A percentile compares a stretch with the other conserved stretches of the same genome.
Evolutionary conservation across 2,888 invertebrate genomes (phyloP).

Genomic region (Chesias legatella): DNA sequence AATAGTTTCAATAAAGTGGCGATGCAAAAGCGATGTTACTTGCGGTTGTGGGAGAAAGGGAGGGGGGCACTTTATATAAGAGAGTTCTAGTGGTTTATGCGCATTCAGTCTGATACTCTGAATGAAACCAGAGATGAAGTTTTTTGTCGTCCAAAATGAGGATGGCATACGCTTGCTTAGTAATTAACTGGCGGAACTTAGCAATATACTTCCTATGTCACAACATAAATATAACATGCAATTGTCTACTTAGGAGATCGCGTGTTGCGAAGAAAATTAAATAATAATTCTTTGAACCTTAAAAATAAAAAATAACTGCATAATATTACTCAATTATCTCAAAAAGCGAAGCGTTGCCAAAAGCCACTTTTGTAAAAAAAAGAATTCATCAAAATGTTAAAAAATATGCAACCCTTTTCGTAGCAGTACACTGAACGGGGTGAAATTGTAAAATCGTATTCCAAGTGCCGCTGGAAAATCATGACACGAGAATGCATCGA

Average conservation of each 20-base stretch:
- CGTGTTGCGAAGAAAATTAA: too few relatives aligned
- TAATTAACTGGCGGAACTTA: too few relatives aligned
- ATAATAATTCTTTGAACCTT: too few relatives aligned
- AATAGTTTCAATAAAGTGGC: constrained; percentile 1
- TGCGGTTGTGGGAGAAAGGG: not conserved
- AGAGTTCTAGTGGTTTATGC: constrained; percentile 8
- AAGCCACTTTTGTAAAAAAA: not conserved
- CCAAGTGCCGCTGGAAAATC: constrained; percentile 72
- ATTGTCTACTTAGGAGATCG: too few relatives aligned
- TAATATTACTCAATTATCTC: too few relatives aligned
- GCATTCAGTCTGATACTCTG: not conserved
- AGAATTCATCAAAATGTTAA: constrained; percentile 9
- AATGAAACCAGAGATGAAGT: too few relatives aligned
- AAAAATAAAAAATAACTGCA: too few relatives aligned
- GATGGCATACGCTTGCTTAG: too few relatives aligned
- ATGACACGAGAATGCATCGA: constrained; percentile 77
- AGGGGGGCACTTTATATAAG: constrained; percentile 7
- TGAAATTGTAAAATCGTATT: constrained; percentile 55
- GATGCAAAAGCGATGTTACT: constrained; percentile 4
- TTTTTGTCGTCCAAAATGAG: too few relatives aligned
- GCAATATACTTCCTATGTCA: too few relatives aligned
- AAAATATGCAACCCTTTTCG: constrained; percentile 20
- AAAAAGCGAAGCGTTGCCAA: not conserved
- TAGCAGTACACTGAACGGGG: constrained; percentile 19
- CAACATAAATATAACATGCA: too few relatives aligned